phyloP scores from a whole-genome alignment of 2,113 vertebrate species.

The Romanogobio albipinnatus region DNA sequence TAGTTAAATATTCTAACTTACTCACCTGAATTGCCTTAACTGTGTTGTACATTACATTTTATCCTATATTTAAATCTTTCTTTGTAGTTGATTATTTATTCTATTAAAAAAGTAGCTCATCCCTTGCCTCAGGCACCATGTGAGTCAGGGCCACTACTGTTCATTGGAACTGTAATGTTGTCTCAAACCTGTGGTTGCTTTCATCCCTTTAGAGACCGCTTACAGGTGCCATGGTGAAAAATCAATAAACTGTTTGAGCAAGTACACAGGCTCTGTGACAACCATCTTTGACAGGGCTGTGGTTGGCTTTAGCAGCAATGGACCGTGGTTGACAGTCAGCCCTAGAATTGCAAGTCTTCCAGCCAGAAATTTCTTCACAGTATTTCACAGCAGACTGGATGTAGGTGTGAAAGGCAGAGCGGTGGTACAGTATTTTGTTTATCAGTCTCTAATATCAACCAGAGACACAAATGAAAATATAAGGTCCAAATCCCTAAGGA shows the following conservation, averaged over 20 bases:
- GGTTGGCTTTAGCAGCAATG: not conserved
- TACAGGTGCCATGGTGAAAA: not conserved
- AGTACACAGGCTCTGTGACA: slow-evolving; percentile 12
- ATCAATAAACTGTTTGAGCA: slow-evolving; percentile 39
- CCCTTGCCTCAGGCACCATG: not conserved
- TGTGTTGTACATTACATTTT: not conserved
- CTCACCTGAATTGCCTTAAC: not conserved
- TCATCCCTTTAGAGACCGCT: slow-evolving; percentile 1
- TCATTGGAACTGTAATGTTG: slow-evolving; percentile 25
- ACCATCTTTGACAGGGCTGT: not conserved
- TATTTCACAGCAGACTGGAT: not conserved
- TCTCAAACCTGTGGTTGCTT: slow-evolving; percentile 5
- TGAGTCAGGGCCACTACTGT: not conserved
- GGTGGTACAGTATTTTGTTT: not conserved
- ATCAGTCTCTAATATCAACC: not conserved
- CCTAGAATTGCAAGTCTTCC: not conserved
- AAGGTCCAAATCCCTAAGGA: not conserved
- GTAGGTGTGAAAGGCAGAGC: not conserved
- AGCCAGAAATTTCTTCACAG: not conserved
- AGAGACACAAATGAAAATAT: not conserved
- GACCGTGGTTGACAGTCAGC: not conserved
- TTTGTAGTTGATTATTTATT: not conserved
- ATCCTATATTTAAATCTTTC: not conserved
- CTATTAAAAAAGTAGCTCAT: not conserved
- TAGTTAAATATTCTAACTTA: not conserved